Conservation (phyloP, 2,888 invertebrate genomes). For the Hypselothyrea guttata region DNA sequence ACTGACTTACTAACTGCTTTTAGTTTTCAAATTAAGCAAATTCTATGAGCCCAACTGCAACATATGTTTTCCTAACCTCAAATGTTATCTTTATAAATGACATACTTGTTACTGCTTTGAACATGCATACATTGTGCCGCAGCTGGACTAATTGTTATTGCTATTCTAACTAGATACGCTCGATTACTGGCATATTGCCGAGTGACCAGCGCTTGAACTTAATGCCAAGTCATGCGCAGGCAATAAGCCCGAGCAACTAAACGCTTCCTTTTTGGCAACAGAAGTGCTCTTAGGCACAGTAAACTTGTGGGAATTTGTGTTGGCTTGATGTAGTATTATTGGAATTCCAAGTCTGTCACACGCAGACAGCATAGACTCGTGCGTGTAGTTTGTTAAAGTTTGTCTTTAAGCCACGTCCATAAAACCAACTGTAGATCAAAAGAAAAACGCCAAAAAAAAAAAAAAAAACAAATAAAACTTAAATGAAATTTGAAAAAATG, state of each 20-base stretch:
- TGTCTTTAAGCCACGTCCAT: background rate
- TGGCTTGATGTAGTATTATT: no score
- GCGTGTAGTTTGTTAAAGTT: background rate
- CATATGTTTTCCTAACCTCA: no score
- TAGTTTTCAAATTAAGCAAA: no score
- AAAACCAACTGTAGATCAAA: constrained; percentile 5
- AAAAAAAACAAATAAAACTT: constrained; percentile 1
- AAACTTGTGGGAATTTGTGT: no score
- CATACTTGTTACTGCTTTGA: no score
- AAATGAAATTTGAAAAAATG: background rate
- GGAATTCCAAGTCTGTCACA: no score
- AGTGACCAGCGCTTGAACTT: constrained; percentile 1
- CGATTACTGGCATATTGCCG: background rate
- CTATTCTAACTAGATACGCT: constrained; percentile 3
- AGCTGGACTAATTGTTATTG: constrained; percentile 1
- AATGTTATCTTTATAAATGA: no score
- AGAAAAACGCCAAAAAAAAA: background rate
- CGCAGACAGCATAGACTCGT: no score
- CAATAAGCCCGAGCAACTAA: constrained; percentile 1
- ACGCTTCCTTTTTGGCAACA: background rate
- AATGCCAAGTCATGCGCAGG: constrained; percentile 1
- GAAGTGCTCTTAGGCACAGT: background rate
- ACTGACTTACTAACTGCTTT: no score
- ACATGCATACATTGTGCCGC: background rate
- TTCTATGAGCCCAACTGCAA: no score